Percentiles rank a stretch among this genome's conserved stretches.
These are phyloP conservation scores for Phrixothrix hirtus DNA, from an alignment of 2,888 invertebrate species.

Conservation along the genomic window DNA sequence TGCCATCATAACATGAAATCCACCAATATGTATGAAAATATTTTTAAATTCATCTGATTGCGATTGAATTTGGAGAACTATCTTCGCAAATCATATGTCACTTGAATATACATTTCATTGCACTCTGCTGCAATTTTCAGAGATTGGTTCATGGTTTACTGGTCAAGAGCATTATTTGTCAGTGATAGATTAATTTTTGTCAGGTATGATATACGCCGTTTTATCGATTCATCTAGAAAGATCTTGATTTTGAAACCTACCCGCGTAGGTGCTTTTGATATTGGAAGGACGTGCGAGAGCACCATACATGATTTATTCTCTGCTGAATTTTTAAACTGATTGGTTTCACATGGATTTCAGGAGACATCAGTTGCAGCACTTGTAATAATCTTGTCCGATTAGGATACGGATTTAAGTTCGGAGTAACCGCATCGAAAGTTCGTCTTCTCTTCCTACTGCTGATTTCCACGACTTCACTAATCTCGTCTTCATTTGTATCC, in stretches of 20 bases:
- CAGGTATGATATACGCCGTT: not conserved
- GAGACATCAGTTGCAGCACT: not conserved
- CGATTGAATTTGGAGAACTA: too few species aligned
- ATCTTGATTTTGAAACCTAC: not conserved
- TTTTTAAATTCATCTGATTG: not conserved
- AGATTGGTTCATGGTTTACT: not conserved
- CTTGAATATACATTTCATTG: not conserved
- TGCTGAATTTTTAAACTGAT: too few species aligned
- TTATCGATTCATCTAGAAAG: not conserved
- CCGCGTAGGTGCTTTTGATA: not conserved
- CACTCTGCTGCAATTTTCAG: not conserved
- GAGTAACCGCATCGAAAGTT: not conserved
- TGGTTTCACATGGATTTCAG: too few species aligned
- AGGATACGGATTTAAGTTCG: not conserved
- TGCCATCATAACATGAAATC: not conserved
- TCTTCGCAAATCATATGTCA: too few species aligned
- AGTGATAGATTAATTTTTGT: slow-evolving; percentile 1
- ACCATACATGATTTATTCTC: too few species aligned
- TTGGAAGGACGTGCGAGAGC: not conserved
- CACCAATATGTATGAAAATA: not conserved
- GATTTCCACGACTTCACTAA: not conserved
- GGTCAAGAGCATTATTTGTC: not conserved
- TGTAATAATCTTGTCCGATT: not conserved
- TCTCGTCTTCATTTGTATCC: slow-evolving; percentile 13
- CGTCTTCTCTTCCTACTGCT: not conserved